Conservation (phyloP, 2,113 vertebrate genomes). For the Sphyrna mokarran region DNA sequence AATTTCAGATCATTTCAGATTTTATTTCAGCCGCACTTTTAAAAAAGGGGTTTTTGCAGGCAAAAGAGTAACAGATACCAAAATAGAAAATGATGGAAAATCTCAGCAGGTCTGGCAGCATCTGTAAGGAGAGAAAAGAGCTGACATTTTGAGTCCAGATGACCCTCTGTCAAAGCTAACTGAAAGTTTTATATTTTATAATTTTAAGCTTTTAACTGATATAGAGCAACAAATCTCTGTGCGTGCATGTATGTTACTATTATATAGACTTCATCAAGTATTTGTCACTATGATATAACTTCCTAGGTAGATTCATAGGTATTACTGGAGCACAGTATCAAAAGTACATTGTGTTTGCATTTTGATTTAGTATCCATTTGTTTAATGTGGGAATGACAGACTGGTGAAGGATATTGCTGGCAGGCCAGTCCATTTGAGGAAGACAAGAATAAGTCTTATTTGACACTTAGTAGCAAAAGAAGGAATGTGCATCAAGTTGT, state of each 20-base stretch:
- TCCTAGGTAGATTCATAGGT: not conserved
- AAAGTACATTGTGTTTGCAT: not conserved
- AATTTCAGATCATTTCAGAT: not conserved
- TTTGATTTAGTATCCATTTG: not conserved
- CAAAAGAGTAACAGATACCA: not conserved
- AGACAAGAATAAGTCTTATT: not conserved
- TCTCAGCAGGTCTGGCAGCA: no score
- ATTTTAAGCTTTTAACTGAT: no score
- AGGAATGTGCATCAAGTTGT: not conserved
- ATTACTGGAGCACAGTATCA: not conserved
- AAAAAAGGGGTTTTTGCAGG: not conserved
- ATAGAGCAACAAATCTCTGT: not conserved
- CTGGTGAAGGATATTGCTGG: not conserved
- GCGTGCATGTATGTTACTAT: no score
- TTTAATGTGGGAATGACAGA: not conserved
- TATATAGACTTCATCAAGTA: not conserved
- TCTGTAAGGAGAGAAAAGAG: no score
- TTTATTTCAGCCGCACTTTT: not conserved
- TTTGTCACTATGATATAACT: not conserved
- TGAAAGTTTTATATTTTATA: no score
- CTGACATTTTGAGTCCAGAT: no score
- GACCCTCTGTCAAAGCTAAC: no score
- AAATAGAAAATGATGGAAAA: no score
- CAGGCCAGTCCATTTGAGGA: not conserved
- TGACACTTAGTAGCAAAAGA: not conserved